These are phyloP conservation scores for Pelochelys cantorii DNA, from an alignment of 2,797 vertebrate species.

Conservation along the genomic window DNA sequence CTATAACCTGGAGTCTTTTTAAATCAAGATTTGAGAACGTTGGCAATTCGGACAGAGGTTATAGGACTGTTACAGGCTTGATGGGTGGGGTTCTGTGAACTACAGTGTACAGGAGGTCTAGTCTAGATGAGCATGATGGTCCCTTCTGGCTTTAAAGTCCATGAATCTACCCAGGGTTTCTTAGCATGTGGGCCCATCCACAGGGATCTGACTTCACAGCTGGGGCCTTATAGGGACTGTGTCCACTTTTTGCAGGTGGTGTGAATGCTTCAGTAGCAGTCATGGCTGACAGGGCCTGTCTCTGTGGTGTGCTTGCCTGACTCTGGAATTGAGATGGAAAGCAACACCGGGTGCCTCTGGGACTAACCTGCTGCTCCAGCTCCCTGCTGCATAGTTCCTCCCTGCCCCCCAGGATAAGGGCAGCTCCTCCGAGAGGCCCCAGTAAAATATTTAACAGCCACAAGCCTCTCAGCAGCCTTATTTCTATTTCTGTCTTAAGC, in stretches of 20 bases:
- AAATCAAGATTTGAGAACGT: neutral
- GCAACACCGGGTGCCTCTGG: neutral
- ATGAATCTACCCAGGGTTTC: neutral
- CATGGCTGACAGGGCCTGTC: neutral
- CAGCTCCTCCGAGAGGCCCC: neutral
- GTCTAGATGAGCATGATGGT: neutral
- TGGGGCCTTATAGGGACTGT: too few species aligned
- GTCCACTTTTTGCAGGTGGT: too few species aligned
- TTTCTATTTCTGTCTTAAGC: conserved; percentile 37
- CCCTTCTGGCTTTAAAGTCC: neutral
- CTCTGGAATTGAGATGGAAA: neutral
- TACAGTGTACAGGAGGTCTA: neutral
- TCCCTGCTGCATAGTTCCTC: neutral
- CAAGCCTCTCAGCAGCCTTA: neutral
- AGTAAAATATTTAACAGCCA: neutral
- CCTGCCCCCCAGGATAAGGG: neutral
- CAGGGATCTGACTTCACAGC: too few species aligned
- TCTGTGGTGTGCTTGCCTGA: neutral
- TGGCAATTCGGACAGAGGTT: neutral
- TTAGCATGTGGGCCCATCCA: too few species aligned
- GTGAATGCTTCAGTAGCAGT: too few species aligned
- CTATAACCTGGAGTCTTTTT: neutral
- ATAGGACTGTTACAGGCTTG: neutral
- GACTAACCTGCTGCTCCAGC: neutral
- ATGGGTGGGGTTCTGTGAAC: neutral